phyloP scores from a whole-genome alignment of 2,797 vertebrate species.

The Scleropages formosus region DNA sequence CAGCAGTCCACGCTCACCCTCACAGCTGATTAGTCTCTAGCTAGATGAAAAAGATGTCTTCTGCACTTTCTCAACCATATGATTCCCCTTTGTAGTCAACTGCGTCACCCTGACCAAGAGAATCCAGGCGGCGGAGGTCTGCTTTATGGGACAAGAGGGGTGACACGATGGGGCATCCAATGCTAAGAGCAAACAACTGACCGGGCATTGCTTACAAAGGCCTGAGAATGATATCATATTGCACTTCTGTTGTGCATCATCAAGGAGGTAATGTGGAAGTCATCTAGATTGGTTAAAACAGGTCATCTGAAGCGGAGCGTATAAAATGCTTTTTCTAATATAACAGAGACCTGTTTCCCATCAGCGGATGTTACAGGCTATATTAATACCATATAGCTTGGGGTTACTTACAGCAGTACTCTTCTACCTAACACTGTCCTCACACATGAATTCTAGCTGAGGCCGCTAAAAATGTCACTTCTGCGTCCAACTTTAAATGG shows the following conservation, averaged over 20 bases:
- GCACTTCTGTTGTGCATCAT: not conserved
- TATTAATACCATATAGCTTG: too few species aligned
- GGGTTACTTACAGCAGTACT: too few species aligned
- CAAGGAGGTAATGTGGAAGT: not conserved
- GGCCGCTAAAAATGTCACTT: too few species aligned
- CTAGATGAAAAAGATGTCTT: conserved; percentile 13
- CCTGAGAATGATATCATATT: not conserved
- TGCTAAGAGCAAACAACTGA: not conserved
- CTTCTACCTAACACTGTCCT: too few species aligned
- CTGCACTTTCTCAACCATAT: not conserved
- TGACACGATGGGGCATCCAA: not conserved
- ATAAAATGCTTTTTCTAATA: not conserved
- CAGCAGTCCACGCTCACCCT: not conserved
- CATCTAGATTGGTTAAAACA: not conserved
- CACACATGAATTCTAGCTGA: too few species aligned
- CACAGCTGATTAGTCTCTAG: not conserved
- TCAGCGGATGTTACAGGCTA: too few species aligned
- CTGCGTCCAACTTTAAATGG: too few species aligned
- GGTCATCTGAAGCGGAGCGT: not conserved
- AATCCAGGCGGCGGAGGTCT: not conserved
- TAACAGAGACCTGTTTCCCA: too few species aligned
- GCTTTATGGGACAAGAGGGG: not conserved
- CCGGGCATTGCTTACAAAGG: not conserved
- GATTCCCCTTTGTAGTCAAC: not conserved
- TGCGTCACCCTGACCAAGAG: not conserved